A percentile compares a stretch with the other conserved stretches of the same genome.
Evolutionary conservation across 2,888 invertebrate species (phyloP).

Genomic region (Lypha dubia): DNA sequence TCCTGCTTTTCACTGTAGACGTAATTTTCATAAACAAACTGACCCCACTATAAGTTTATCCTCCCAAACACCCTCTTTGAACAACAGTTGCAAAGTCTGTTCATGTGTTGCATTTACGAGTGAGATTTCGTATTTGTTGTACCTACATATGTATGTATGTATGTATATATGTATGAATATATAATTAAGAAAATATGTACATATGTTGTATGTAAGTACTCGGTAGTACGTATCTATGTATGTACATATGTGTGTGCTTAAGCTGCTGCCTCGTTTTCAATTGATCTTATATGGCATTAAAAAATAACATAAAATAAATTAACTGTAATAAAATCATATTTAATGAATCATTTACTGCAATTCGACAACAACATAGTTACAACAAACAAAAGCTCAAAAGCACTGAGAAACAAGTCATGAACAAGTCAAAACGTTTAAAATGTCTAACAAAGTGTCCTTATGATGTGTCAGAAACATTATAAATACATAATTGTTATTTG

Average conservation of each 20-base stretch:
- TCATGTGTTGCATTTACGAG: neutral
- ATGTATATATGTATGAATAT: neutral
- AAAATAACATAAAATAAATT: constrained; percentile 65
- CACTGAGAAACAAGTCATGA: constrained; percentile 53
- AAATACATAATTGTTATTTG: constrained; percentile 49
- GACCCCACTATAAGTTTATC: neutral
- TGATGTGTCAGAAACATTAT: constrained; percentile 56
- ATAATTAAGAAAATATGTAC: too few relatives aligned
- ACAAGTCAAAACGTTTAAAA: constrained; percentile 50
- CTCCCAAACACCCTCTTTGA: neutral
- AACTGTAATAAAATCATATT: constrained; percentile 70
- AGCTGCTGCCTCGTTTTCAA: constrained; percentile 49
- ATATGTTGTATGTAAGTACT: too few relatives aligned
- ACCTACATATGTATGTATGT: too few relatives aligned
- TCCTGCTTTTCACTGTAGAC: constrained; percentile 40
- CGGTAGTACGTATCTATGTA: too few relatives aligned
- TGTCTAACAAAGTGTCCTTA: constrained; percentile 62
- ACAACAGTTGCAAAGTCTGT: constrained; percentile 24
- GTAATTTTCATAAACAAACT: constrained; percentile 32
- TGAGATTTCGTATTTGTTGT: neutral
- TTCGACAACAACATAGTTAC: constrained; percentile 38
- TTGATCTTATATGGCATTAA: constrained; percentile 71
- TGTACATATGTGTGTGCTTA: neutral
- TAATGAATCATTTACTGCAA: constrained; percentile 68
- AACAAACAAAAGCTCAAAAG: constrained; percentile 30